Evolutionary conservation across 2,113 vertebrate species (phyloP).

Genomic region (Atrichornis clamosus): DNA sequence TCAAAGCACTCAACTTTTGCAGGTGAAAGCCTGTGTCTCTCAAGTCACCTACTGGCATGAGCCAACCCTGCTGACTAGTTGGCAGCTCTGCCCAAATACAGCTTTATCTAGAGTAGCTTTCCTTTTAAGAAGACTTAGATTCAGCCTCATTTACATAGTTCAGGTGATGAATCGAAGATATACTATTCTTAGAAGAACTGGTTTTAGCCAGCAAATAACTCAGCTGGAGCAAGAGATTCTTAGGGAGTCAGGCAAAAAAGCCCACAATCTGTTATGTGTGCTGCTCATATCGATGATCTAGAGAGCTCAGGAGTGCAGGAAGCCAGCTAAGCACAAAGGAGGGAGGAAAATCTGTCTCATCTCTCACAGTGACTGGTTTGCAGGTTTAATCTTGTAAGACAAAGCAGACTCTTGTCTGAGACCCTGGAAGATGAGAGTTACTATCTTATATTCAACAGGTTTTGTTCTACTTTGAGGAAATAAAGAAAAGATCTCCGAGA

Average conservation of each 20-base stretch:
- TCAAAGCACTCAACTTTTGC: background rate
- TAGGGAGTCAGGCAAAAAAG: background rate
- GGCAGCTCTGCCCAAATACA: background rate
- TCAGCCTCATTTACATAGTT: slow-evolving; percentile 32
- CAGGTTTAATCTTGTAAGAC: background rate
- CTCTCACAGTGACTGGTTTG: background rate
- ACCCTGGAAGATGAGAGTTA: background rate
- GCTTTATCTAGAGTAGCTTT: background rate
- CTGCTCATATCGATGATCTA: background rate
- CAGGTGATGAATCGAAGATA: background rate
- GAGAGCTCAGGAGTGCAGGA: background rate
- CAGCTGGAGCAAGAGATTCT: background rate
- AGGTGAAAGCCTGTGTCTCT: background rate
- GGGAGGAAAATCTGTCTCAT: background rate
- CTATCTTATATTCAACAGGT: background rate
- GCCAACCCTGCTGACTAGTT: background rate
- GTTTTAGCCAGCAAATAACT: background rate
- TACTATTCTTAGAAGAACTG: slow-evolving; percentile 22
- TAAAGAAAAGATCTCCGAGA: background rate
- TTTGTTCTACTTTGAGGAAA: background rate
- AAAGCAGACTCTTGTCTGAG: background rate
- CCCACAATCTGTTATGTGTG: background rate
- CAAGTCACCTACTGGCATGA: background rate
- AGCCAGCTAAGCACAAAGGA: background rate
- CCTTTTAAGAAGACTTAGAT: slow-evolving; percentile 28